These are phyloP conservation scores for Graptemys geographica DNA, from an alignment of 2,797 vertebrate species.

Conservation along the genomic window DNA sequence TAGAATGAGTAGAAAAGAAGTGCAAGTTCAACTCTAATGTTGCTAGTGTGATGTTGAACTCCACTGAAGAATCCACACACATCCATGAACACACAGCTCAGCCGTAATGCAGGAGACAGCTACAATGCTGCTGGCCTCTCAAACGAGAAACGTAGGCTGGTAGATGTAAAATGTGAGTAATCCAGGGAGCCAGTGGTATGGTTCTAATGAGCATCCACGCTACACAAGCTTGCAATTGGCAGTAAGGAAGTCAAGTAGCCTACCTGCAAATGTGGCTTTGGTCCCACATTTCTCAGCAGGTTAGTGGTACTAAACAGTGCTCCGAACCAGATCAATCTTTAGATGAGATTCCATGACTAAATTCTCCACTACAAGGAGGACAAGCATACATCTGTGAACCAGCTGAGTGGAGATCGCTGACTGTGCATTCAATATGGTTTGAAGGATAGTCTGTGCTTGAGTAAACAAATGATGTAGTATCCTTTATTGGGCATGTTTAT, in stretches of 20 bases:
- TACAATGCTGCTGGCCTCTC: fast-evolving
- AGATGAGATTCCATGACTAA: fast-evolving
- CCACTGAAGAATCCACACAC: not conserved
- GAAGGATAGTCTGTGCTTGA: not conserved
- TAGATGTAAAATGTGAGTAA: fast-evolving
- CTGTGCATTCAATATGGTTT: fast-evolving
- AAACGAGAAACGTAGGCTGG: not conserved
- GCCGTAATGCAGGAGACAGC: not conserved
- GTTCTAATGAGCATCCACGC: fast-evolving
- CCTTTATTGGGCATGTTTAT: not conserved
- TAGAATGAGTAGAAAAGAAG: not conserved
- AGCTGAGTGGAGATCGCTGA: not conserved
- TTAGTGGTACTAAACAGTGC: not conserved
- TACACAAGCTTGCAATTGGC: not conserved
- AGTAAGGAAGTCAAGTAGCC: not conserved
- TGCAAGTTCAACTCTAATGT: not conserved
- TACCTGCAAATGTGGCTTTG: not conserved
- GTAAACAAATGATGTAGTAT: not conserved
- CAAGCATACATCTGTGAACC: not conserved
- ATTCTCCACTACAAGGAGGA: fast-evolving
- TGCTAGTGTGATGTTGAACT: not conserved
- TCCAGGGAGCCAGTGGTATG: fast-evolving
- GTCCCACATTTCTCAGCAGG: not conserved
- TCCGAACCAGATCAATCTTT: not conserved
- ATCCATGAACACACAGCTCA: fast-evolving